Percentiles rank a stretch among this genome's conserved stretches.
phyloP scores from a whole-genome alignment of 2,113 vertebrate genomes.

The Chionis minor region DNA sequence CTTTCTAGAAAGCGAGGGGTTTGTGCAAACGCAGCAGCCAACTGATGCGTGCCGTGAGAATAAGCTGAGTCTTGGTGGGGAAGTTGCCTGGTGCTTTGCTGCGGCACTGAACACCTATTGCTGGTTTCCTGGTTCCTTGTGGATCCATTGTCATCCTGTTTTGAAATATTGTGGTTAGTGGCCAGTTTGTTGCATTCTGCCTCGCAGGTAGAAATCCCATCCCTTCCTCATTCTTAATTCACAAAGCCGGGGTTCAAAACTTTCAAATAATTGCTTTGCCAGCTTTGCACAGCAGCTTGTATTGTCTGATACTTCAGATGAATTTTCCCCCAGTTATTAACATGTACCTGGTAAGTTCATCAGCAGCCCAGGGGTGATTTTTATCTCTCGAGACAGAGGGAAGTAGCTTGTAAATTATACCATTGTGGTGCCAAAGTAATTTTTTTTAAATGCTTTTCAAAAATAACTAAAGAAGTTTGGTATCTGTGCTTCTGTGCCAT shows the following conservation, averaged over 20 bases:
- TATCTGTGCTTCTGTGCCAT: not conserved
- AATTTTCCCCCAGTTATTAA: not conserved
- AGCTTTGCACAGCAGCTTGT: not conserved
- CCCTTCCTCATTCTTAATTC: not conserved
- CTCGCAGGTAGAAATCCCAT: not conserved
- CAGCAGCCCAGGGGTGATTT: not conserved
- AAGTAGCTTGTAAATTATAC: conserved; percentile 15
- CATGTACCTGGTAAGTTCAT: conserved; percentile 36
- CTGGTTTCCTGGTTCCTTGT: not conserved
- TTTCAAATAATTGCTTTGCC: not conserved
- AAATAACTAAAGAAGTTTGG: not conserved
- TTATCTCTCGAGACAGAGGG: conserved; percentile 48
- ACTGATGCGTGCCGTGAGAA: not conserved
- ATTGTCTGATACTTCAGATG: not conserved
- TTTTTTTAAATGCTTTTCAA: not conserved
- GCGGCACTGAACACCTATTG: not conserved
- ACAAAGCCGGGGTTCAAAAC: not conserved
- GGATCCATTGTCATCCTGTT: not conserved
- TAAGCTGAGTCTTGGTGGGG: not conserved
- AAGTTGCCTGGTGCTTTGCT: not conserved
- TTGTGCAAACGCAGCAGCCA: not conserved
- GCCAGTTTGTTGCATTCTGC: not conserved
- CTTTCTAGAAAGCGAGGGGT: not conserved
- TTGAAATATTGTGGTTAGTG: not conserved
- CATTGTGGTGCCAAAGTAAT: not conserved